Conservation (phyloP, 2,113 vertebrate genomes). For the Lepus americanus region DNA sequence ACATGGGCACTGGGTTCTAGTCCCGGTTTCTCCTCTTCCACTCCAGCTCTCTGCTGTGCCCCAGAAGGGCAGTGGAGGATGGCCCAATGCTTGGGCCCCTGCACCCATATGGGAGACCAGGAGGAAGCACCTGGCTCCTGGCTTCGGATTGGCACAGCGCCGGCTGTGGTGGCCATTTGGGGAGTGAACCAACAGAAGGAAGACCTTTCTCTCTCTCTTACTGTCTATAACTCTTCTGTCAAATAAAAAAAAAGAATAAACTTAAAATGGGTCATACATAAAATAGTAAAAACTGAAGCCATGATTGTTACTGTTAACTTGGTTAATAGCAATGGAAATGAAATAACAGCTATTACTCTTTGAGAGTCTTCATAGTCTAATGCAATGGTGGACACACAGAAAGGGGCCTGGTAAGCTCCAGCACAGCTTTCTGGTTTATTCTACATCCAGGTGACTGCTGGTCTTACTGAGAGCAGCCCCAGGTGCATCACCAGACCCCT, state of each 20-base stretch:
- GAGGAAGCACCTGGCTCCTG: too few species aligned
- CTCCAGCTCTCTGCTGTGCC: too few species aligned
- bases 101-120: too few species aligned
- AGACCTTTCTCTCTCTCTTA: too few species aligned
- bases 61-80: too few species aligned
- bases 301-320: neutral
- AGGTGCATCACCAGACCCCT: neutral
- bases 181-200: too few species aligned
- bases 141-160: too few species aligned
- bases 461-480: neutral
- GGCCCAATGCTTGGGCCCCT: too few species aligned
- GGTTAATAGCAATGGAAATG: neutral
- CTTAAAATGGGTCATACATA: neutral
- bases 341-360: neutral
- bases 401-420: neutral
- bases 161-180: too few species aligned
- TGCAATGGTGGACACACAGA: neutral
- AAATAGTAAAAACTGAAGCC: constrained; percentile 18
- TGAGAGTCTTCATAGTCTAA: neutral
- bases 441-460: neutral
- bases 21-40: too few species aligned
- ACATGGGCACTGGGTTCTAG: too few species aligned
- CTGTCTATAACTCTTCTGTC: too few species aligned
- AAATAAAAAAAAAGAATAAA: neutral
- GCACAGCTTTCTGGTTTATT: neutral